phyloP scores from a whole-genome alignment of 2,797 vertebrate genomes.

The Sebastes steindachneri region DNA sequence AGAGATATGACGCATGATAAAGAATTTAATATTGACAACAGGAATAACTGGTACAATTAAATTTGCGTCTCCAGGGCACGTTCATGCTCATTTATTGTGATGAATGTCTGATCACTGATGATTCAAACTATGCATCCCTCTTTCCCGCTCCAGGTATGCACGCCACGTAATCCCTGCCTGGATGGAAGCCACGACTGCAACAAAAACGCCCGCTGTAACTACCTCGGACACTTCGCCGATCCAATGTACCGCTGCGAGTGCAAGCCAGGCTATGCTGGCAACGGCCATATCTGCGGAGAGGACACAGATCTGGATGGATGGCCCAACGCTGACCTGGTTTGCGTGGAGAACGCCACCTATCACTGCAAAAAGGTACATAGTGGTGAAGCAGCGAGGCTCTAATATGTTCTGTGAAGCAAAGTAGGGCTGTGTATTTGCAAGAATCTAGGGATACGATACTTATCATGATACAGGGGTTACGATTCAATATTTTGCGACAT shows the following conservation, averaged over 20 bases:
- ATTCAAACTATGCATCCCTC: neutral
- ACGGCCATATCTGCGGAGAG: constrained; percentile 97
- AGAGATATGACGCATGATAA: neutral
- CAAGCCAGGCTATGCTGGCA: constrained; percentile 95
- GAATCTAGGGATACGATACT: too few relatives aligned
- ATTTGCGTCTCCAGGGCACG: neutral
- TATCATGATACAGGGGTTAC: too few relatives aligned
- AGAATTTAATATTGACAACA: neutral
- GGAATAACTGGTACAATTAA: neutral
- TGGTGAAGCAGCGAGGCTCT: neutral
- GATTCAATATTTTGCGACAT: too few relatives aligned
- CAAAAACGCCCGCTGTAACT: constrained; percentile 96
- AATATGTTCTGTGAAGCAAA: neutral
- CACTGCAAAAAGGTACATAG: constrained; percentile 94
- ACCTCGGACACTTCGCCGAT: constrained; percentile 96
- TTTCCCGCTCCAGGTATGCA: constrained; percentile 87
- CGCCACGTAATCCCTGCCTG: constrained; percentile 93
- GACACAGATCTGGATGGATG: constrained; percentile 97
- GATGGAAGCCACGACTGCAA: constrained; percentile 97
- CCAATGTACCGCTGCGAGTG: constrained; percentile 98
- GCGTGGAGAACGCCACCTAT: constrained; percentile 97
- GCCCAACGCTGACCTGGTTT: constrained; percentile 94
- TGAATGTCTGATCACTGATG: neutral
- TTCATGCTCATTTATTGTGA: neutral
- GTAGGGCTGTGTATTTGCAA: too few relatives aligned